Base-by-base conservation (phyloP, 2,888 invertebrate genomes). In the Bugula neritina region DNA sequence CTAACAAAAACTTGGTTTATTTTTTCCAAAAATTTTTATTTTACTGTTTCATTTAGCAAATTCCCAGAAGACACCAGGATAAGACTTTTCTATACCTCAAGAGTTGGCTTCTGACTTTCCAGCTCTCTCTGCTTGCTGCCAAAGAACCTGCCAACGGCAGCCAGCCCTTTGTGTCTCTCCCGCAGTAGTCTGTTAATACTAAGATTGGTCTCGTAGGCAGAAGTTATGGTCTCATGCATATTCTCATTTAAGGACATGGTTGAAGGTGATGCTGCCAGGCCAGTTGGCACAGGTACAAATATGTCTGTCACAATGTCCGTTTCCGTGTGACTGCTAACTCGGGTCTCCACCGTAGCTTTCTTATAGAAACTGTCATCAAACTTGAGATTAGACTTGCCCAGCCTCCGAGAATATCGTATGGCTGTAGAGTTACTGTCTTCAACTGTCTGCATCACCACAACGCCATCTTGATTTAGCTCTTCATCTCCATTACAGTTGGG, bases 311-410 rank as follows among this genome's bases (percentile, higher is more conserved):
- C 10, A 25, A 10, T 5, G 31, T 31, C 31, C 2, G 63, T 5
- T 13, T 25, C 10, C 10, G 10, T 34, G 3, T 25, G 2, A 27
- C 34, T 63, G 34, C 31, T 31, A 3, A 34, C 3, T 31, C 63
- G 27, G 31, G 31, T 63, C n/a, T 63, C 63, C n/a, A 63, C 63
- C 34, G 63, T 63, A 2, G 63, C 63, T n/a, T 63, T 63, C n/a
- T 63, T 63, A n/a, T 63, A 63, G n/a, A 63, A 63, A n/a, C 63
- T 63, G n/a, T 63, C 63, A 31, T 63, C 63, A 63, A 63, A 29
- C n/a, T 31, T 21, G 2, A 63, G 31, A 3, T 31, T 2, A 34
- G 43, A 43, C 5, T 43, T 17, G 43, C 43, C 43, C 5, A 17
- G 43, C 17, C 43, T 5, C 17, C 43, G 5, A 10, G 43, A 43